Base-by-base conservation (phyloP, 2,888 invertebrate genomes). In the Eristalinus aeneus region DNA sequence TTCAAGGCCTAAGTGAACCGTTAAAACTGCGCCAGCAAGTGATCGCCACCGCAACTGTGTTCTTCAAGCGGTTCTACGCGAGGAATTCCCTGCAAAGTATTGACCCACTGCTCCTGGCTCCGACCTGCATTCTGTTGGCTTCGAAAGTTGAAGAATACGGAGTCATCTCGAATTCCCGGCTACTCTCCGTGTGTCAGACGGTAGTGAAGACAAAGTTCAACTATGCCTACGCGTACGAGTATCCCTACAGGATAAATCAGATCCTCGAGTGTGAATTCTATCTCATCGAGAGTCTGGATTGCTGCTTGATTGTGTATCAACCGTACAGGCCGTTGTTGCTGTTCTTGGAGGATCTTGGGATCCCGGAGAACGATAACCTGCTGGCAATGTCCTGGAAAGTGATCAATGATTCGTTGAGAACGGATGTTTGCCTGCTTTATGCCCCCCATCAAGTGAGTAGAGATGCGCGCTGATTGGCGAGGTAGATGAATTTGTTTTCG, bases 91-190 rank as follows among this genome's bases (percentile, higher is more conserved):
- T 99, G 72, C 98, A 98, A 93, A 98, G 98, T 92, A 98, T 99
- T 89, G 99, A 99, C 93, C 99, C 99, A 0, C 94, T 99, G 88
- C 93, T 99, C 12, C 93, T 99, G 91, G 98, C 99, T 5, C 99
- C 99, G 9, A 99, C 99, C 0, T 98, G 98, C 91, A 96, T 99
- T 53, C 97, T 99, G 91, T 93, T 99, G 73, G 98, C 99, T 11
- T 98, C 99, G 0, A 99, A 99, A 94, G 99, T 99, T 1, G 99
- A 99, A 94, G 99, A 99, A 93, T 99, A 98, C 94, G 99, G 99
- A 83, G 98, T 99, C 12, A 98, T 99, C 90, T 99, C 99, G 0
- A 98, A 98, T 92, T 97, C 96, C 73, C 95, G 99, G 90, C 93
- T 99, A 64, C 97, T 99, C 89, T 96, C 97, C 54, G 98, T 98